Base-by-base conservation (phyloP, 2,113 vertebrate species). In the Brevimyrus niger region DNA sequence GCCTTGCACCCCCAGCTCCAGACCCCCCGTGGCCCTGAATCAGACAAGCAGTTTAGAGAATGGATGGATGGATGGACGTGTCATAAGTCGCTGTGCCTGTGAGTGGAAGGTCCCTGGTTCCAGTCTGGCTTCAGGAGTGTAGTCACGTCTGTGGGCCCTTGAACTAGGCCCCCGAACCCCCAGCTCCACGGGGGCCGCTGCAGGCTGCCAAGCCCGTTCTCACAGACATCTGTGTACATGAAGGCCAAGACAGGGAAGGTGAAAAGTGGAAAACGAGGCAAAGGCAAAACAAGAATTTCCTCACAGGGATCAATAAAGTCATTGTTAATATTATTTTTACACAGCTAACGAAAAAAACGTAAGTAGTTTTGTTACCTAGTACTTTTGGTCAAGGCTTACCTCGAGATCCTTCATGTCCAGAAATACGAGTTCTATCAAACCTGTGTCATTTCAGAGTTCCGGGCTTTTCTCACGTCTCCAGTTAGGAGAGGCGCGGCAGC, bases 371-470 rank as follows among this genome's bases (percentile, higher is more conserved):
- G 8, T 88, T 82, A 19, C 86, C 86, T 47, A 5, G 27, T 42
- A 38, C 58, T 35, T 65, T 31, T 3, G 46, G 47, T 42, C 10
- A 51, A 38, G 55, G 44, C 35, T 73, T 65, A 19, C 83, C n/a
- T 10, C 38, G 53, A 47, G 8, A 50, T 48, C 38, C 27, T 61
- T 69, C 9, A 46, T 31, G 10, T 58, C 44, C 38, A 69, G 53
- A 69, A 69, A 31, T 69, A 88, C 38, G 61, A 88, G 46, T 76
- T 38, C 58, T 17, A 82, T 89, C 82, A 86, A 23, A 35, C 38
- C 17, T 17, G 58, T 86, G 69, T 85, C 76, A 86, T 90, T 89
- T 76, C 89, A 47, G 47, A 86, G 35, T 38, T 27, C 11, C 1
- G 47, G 2, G 6, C 10, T 17, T 8, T 44, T 31, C 88, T 89